Evolutionary conservation across 2,113 vertebrate genomes (phyloP), one percentile per base, ranked within the genome.

Genomic region (Rhegmatorhina hoffmannsi): DNA sequence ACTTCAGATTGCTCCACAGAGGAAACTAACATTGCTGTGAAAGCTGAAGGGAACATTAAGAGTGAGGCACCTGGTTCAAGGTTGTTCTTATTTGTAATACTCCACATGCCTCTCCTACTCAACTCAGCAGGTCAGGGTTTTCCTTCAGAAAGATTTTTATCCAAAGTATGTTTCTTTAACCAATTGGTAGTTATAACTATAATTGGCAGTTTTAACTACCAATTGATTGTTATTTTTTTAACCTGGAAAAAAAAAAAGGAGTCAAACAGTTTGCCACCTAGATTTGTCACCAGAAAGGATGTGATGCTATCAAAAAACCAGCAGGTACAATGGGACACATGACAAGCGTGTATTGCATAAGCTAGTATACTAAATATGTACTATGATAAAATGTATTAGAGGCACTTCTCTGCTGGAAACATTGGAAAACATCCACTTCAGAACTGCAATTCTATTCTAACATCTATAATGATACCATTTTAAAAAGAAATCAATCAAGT

Each of bases 131-230:
- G 58, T 68, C 28, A 82, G 62, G 8, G 53, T 53, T 64, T 87
- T 83, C 44, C 46, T 82, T 86, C 86, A 75, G 38, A 92, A 64
- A 36, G 17, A 52, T 3, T 75, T 53, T 38, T 75, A 77, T 44
- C n/a, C 40, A 8, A 81, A 75, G 56, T 20, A 67, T 0, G 0
- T 66, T 74, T 72, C n/a, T 92, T 91, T 62, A 96, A 95, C 91
- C 95, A 97, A 25, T 95, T 97, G 96, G 96, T 97, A 97, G 83
- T 96, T 97, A 97, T 8, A 97, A 97, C 96, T 97, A 88, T 95
- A 97, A 96, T 1, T 34, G 67, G 86, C 95, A 97, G 96, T 96
- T 97, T 92, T 95, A 97, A 94, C 96, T 96, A 97, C 95, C 95
- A 97, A 96, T 8, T 96, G 89, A 95, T 96, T 89, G 13, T 0